Evolutionary conservation across 2,797 vertebrate species (phyloP), one percentile per base, ranked within the genome.

Genomic region (Holocentrus rufus): DNA sequence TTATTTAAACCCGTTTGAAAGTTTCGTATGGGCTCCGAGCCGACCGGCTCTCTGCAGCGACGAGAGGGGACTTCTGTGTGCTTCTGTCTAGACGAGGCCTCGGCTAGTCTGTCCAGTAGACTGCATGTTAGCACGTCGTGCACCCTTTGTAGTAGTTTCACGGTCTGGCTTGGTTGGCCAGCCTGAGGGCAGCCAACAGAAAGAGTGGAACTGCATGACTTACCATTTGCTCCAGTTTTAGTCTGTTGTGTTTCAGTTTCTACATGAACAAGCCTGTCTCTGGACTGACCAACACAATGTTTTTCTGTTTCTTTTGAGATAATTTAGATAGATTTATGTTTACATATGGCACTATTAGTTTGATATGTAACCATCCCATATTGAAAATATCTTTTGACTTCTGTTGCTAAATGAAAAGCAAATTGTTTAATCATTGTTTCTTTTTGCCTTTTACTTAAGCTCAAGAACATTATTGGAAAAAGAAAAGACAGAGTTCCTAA

Each of bases 381-480:
- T 25, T 50, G 0, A 13, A 23, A n/a, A 11, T 36, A 1, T 49
- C 42, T 44, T 57, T 20, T 3, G 20, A 57, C 67, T 39, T 59
- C 3, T 57, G 5, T 53, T n/a, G 7, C 52, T 58, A 50, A 44
- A 61, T 69, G 14, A 11, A 42, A 42, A 42, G 25, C 4, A 11
- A 42, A 42, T 42, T 42, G 39, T 42, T 42, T 39, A 11, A 11
- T 47, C 3, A 23, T 15, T 13, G 50, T 31, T 0, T 36, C 39
- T 55, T 68, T 74, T 69, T 73, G 55, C 44, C 25, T 27, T 27
- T 27, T 55, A 6, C 88, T 92, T 47, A 88, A 99, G 98, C 93
- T 99, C 22, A 97, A 98, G 92, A 98, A 94, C 73, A 97, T 99
- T 74, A 93, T 98, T 87, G 89, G 95, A 46, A 96, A 95, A 69